A percentile compares a stretch with the other conserved stretches of the same genome.
Conservation (phyloP, 2,797 vertebrate genomes). For the Chromobotia macracanthus region DNA sequence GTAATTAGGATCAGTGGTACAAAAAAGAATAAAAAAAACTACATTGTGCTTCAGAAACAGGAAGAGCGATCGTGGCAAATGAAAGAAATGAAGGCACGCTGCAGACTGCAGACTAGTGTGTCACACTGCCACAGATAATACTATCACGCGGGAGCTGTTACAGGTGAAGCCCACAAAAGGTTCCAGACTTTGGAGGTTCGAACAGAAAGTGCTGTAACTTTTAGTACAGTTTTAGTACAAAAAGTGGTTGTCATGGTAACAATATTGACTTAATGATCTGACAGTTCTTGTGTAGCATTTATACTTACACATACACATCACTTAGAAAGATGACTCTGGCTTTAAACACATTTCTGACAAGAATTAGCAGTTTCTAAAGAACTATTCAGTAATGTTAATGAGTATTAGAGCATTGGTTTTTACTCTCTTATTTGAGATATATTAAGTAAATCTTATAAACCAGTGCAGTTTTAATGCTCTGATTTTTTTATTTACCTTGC, state of each 20-base stretch:
- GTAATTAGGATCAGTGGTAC: slow-evolving; percentile 83
- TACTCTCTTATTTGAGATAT: too few relatives aligned
- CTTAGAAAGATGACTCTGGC: too few relatives aligned
- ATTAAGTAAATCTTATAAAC: too few relatives aligned
- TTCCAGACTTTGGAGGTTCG: background rate
- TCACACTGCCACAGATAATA: background rate
- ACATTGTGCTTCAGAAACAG: slow-evolving; percentile 46
- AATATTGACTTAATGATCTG: slow-evolving; percentile 4
- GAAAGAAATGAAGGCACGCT: slow-evolving; percentile 34
- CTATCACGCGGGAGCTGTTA: too few relatives aligned
- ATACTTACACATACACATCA: too few relatives aligned
- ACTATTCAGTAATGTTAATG: too few relatives aligned
- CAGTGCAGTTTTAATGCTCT: too few relatives aligned
- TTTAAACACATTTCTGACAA: too few relatives aligned
- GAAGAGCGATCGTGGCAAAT: slow-evolving; percentile 40
- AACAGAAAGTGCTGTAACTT: background rate
- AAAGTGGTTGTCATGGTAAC: slow-evolving; percentile 26
- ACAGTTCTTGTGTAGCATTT: too few relatives aligned
- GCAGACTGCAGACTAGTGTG: background rate
- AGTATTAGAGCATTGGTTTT: too few relatives aligned
- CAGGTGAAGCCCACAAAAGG: background rate
- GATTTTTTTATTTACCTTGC: too few relatives aligned
- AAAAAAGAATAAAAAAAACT: slow-evolving; percentile 65
- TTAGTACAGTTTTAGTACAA: background rate
- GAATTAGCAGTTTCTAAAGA: too few relatives aligned